Evolutionary conservation across 2,888 invertebrate genomes (phyloP), one percentile per base, ranked within the genome.

Genomic region (Ptychoptera contaminata): DNA sequence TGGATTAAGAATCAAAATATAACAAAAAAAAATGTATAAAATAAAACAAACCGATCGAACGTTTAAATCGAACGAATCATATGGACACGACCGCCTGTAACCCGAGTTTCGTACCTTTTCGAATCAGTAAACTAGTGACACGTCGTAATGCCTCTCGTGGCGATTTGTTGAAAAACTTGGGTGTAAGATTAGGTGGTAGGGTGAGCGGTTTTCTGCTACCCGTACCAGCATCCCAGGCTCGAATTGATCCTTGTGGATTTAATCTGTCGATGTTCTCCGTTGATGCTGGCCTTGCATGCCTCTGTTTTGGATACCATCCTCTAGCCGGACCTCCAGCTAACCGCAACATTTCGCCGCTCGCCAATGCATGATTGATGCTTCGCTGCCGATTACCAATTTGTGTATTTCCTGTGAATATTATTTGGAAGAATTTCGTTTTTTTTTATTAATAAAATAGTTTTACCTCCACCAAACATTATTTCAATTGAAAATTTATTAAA

Each of bases 131-230:
- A 73, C 87, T 87, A 63, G 87, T 87, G 59, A 87, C 87, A 65
- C 87, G 77, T 59, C 87, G 74, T 53, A 87, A 72, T 48, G 87
- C 87, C 66, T 87, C 87, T 58, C 86, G 74, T 40, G 86, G 85
- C 52, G 86, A 86, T 67, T 84, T 82, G 63, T 87, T 84, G 72
- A 87, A 82, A 73, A 87, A 87, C 67, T 86, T 86, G 56, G 87
- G 87, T 52, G 86, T 85, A 59, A 87, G 71, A 71, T 87, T 87
- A 47, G 87, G 87, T 44, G 87, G 87, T 57, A 87, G 71, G n/a
- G 87, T 87, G 52, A 85, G 71, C 6, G 87, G 87, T 60, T 87
- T 87, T 57, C 85, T 72, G 14, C 57, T 68, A 51, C 69, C 72
- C 57, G 58, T 76, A 56, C 50, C 72, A 57, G 47, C 65, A 68